Conservation (phyloP, 2,113 vertebrate species). For the Burhinus bistriatus region DNA sequence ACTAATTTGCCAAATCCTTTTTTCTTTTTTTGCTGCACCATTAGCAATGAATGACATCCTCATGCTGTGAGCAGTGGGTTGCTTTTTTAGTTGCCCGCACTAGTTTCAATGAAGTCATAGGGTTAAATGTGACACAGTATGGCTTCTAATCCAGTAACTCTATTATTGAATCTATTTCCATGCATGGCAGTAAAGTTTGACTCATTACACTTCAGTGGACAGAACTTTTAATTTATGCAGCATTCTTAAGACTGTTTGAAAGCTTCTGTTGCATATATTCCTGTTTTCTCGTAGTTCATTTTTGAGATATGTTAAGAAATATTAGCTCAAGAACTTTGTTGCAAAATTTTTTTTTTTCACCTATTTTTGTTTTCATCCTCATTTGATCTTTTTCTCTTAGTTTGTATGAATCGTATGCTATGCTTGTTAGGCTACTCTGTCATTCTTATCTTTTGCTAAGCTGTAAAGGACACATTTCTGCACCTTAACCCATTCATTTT, state of each 20-base stretch:
- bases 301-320: background rate
- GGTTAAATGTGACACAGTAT: background rate
- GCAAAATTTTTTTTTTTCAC: background rate
- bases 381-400: background rate
- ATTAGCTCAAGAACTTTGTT: background rate
- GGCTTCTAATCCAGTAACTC: background rate
- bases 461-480: background rate
- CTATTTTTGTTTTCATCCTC: background rate
- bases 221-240: background rate
- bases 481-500: background rate
- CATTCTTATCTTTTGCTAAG: background rate
- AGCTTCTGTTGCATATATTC: background rate
- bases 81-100: background rate
- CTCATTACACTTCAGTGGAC: background rate
- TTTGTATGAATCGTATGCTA: background rate
- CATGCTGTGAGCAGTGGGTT: background rate
- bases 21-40: background rate
- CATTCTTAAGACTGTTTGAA: background rate
- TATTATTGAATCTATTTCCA: background rate
- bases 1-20: background rate
- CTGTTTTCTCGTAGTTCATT: background rate
- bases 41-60: background rate
- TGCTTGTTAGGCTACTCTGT: background rate
- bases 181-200: background rate
- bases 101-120: background rate